Base-by-base conservation (phyloP, 30 jellyfish, hydroid and myxozoan genomes). In the Pelagia noctiluca region DNA sequence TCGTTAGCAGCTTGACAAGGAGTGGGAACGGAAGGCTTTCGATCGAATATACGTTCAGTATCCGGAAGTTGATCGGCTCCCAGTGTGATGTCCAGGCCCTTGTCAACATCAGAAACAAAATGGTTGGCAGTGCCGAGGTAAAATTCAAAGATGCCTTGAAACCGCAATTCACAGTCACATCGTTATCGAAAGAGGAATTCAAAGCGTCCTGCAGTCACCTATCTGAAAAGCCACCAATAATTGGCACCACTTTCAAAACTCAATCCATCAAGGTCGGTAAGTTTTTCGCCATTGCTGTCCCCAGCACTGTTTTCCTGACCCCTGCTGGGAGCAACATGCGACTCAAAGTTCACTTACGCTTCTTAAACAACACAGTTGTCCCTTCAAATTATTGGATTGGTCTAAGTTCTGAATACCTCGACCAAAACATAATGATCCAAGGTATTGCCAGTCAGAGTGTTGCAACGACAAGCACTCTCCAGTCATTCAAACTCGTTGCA, bases 271-370 rank as follows among this genome's bases (percentile, higher is more conserved):
- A 52, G 22, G 88, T 37, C 12, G 88, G 88, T n/a, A 35, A 29
- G 62, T 48, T 8, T 52, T 85, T 85, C 54, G 33, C 88, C 24
- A 35, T 52, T 65, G 54, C 67, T 21, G 47, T 85, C 23, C 71
- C 89, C 1, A n/a, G 35, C 0, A 47, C 76, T 25, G 16, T 78
- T 29, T 85, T 57, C 64, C 19, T 30, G 38, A 1, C 78, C 21
- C 89, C 95, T 25, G 18, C 88, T 1, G 88, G 84, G n/a, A 72
- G 84, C 71, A 85, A 60, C 50, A 85, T 74, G 95, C 77, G 84
- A 10, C 61, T 85, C 47, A 52, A 61, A 25, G 70, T 85, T 12
- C 75, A 72, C 30, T 78, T 74, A 46, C 63, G 86, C 34, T 85
- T 71, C 49, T 65, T 18, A 60, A 85, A 85, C 30, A 67, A 50